Conservation (phyloP, 2,113 vertebrate species). For the Papio anubis region DNA sequence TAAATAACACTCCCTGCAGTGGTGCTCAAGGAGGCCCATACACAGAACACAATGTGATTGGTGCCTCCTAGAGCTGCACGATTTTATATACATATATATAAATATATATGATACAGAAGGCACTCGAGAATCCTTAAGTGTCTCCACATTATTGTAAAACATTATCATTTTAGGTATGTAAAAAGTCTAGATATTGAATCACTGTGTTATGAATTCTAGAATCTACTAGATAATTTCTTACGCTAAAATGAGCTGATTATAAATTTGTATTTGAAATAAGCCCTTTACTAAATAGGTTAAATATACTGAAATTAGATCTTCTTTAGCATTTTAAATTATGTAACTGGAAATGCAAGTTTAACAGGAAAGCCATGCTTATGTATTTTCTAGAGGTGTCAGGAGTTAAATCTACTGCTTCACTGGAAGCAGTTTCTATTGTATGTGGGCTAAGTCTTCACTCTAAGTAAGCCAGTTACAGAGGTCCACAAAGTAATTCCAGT, state of each 20-base stretch:
- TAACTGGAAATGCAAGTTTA: constrained; percentile 35
- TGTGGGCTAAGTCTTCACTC: neutral
- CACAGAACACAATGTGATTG: neutral
- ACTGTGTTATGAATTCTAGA: neutral
- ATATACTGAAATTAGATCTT: constrained; percentile 43
- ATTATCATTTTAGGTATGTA: neutral
- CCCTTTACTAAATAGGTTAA: constrained; percentile 41
- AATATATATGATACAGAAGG: neutral
- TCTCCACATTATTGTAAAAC: constrained; percentile 34
- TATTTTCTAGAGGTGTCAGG: neutral
- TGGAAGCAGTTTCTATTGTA: neutral
- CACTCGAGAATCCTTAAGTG: neutral
- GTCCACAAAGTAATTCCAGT: constrained; percentile 38
- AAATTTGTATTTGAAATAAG: constrained; percentile 42
- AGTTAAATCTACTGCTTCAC: neutral
- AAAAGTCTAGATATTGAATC: neutral
- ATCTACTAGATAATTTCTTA: constrained; percentile 21
- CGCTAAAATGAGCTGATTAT: neutral
- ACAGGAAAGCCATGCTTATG: neutral
- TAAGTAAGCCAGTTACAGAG: neutral
- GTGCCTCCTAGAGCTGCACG: neutral
- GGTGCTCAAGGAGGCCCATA: neutral
- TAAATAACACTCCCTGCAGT: neutral
- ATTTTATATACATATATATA: no score
- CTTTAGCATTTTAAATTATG: constrained; percentile 55